Evolutionary conservation across 1,140 invertebrate genomes (phyloP).

Genomic region (Drosophila mojavensis): DNA sequence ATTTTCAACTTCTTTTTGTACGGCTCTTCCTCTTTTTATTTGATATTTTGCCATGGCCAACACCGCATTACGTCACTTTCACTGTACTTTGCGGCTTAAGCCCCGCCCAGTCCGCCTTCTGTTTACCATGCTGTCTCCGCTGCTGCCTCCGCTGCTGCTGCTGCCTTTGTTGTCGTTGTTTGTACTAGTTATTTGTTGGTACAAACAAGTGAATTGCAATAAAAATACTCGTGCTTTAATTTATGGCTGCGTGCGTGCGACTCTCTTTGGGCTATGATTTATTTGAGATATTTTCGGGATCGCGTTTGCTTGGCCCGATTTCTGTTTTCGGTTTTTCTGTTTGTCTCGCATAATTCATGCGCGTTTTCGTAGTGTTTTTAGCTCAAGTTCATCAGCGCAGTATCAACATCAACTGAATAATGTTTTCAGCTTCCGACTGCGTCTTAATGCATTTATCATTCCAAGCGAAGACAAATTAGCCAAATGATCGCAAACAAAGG

Average conservation of each 20-base stretch:
- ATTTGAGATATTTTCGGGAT: constrained; percentile 54
- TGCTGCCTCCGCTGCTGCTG: constrained; percentile 19
- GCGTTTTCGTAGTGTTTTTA: constrained; percentile 52
- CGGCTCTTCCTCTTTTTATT: too few relatives aligned
- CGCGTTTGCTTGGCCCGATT: constrained; percentile 25
- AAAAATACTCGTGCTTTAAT: constrained; percentile 71
- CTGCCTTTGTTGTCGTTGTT: constrained; percentile 24
- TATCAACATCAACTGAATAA: constrained; percentile 1
- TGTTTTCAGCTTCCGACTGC: not conserved
- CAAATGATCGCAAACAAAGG: too few relatives aligned
- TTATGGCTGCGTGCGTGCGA: constrained; percentile 49
- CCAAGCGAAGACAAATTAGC: not conserved
- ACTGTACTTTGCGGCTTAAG: constrained; percentile 72
- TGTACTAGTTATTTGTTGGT: constrained; percentile 64
- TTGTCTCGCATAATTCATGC: constrained; percentile 60
- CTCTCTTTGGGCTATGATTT: constrained; percentile 57
- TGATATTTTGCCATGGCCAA: constrained; percentile 20
- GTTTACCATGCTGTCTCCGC: constrained; percentile 19
- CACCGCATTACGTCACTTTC: constrained; percentile 71
- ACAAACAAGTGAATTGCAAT: constrained; percentile 71
- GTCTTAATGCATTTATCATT: not conserved
- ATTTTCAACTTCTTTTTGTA: constrained; percentile 27
- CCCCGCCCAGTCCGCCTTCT: not conserved
- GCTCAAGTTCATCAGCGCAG: constrained; percentile 65
- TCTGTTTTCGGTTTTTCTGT: constrained; percentile 33